These are phyloP conservation scores for Trachelus troglodyta DNA, from an alignment of 2,888 invertebrate species.

Conservation along the genomic window DNA sequence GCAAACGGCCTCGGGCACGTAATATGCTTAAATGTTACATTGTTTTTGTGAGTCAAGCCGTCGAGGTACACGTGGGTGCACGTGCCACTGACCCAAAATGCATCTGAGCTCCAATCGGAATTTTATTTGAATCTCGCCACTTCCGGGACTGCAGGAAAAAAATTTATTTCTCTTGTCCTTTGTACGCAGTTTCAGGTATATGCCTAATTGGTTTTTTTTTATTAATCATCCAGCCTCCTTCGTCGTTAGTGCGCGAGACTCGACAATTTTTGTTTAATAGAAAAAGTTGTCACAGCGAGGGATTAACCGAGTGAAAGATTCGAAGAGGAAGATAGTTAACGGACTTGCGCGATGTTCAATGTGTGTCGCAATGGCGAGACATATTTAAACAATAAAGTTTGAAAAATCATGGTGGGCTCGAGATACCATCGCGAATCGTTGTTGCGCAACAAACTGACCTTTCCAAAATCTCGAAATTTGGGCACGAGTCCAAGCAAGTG, in stretches of 20 bases:
- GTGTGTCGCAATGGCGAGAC: not conserved
- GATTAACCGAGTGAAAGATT: not conserved
- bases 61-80: conserved; percentile 9
- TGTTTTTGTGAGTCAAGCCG: conserved; percentile 12
- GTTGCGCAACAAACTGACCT: not conserved
- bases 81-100: conserved; percentile 13
- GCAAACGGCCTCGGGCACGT: not conserved
- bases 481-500: not conserved
- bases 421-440: not conserved
- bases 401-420: not conserved
- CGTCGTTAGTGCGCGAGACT: too few species aligned
- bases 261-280: too few species aligned
- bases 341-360: not conserved
- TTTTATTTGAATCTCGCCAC: too few species aligned
- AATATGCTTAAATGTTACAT: conserved; percentile 10
- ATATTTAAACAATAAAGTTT: not conserved
- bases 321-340: not conserved
- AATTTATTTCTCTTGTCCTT: too few species aligned
- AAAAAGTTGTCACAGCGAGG: too few species aligned
- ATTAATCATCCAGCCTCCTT: too few species aligned
- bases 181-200: too few species aligned
- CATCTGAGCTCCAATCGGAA: not conserved
- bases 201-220: too few species aligned
- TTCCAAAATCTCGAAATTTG: not conserved
- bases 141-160: too few species aligned